These are phyloP conservation scores for Macaca nemestrina DNA, from an alignment of 2,113 vertebrate species.

Conservation along the genomic window DNA sequence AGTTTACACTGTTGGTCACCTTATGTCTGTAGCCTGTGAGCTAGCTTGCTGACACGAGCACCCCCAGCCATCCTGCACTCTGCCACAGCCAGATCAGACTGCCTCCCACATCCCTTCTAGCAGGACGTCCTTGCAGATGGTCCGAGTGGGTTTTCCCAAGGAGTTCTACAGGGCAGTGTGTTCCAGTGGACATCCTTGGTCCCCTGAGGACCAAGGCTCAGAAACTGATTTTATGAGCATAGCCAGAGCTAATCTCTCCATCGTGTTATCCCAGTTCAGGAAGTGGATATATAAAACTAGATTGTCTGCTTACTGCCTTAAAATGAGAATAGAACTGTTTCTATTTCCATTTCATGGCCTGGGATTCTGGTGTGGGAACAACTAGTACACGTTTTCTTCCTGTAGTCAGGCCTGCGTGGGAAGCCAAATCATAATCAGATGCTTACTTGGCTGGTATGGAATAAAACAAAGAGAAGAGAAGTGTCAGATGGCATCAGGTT, in stretches of 20 bases:
- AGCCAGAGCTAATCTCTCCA: background rate
- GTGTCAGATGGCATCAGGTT: background rate
- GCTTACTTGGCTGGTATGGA: background rate
- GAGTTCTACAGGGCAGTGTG: background rate
- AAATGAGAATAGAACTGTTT: background rate
- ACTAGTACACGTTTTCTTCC: background rate
- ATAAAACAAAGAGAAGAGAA: conserved; percentile 23
- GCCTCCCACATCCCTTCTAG: background rate
- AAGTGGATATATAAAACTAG: background rate
- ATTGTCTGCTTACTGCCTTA: background rate
- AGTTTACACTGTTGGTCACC: background rate
- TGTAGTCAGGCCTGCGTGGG: background rate
- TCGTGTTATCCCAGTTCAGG: background rate
- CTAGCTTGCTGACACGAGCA: background rate
- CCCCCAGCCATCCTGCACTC: background rate
- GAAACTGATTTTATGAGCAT: background rate
- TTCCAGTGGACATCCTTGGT: background rate
- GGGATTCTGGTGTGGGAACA: conserved; percentile 34
- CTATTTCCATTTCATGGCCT: background rate
- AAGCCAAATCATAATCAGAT: conserved; percentile 26
- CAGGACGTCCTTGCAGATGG: background rate
- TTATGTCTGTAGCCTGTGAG: background rate
- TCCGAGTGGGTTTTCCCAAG: background rate
- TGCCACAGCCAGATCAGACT: background rate
- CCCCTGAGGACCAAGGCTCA: background rate